phyloP scores from a whole-genome alignment of 2,113 vertebrate species.

The Taxidea taxus region DNA sequence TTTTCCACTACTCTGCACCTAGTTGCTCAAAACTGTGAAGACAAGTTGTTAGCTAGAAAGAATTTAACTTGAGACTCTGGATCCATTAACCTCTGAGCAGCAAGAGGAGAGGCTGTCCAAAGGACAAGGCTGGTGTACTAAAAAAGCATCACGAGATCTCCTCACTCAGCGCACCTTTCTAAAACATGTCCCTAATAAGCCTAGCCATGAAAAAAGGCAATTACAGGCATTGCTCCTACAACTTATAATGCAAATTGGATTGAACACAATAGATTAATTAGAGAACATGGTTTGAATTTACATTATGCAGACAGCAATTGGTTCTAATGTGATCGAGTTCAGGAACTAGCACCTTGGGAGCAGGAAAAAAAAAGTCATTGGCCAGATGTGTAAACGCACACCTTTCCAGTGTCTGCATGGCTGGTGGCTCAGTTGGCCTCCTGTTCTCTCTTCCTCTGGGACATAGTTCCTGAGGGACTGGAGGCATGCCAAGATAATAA shows the following conservation, averaged over 20 bases:
- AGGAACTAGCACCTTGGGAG: slow-evolving; percentile 20
- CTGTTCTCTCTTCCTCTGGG: neutral
- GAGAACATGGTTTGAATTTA: slow-evolving; percentile 45
- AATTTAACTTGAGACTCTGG: neutral
- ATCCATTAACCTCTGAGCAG: neutral
- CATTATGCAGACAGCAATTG: slow-evolving; percentile 31
- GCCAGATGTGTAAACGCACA: neutral
- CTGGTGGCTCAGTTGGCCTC: neutral
- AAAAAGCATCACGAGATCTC: neutral
- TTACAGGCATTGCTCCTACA: neutral
- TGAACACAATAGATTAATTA: slow-evolving; percentile 61
- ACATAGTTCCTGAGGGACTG: neutral
- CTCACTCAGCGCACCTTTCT: neutral
- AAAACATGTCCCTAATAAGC: neutral
- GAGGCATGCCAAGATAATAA: neutral
- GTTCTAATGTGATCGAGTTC: slow-evolving; percentile 29
- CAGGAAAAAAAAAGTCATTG: neutral
- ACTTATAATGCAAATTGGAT: slow-evolving; percentile 36
- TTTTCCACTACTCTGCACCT: neutral
- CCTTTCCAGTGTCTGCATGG: neutral
- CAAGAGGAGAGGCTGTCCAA: neutral
- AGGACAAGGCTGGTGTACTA: neutral
- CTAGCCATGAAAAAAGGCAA: neutral
- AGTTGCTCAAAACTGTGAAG: neutral
- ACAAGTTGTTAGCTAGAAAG: neutral